These are phyloP conservation scores for Diplazon laetatorius DNA, from an alignment of 2,888 invertebrate genomes.

Conservation along the genomic window DNA sequence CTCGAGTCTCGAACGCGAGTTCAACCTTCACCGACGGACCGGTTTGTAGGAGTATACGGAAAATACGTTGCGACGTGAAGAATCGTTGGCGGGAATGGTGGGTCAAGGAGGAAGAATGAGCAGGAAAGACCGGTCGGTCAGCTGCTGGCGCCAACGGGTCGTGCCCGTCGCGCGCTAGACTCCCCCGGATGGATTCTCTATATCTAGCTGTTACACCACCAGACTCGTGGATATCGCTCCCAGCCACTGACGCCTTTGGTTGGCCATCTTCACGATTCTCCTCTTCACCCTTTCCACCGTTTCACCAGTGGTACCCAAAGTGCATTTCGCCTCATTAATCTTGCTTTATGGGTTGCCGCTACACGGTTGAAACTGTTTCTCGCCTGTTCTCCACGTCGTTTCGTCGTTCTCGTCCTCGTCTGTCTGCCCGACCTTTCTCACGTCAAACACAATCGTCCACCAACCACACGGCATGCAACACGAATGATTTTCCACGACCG, in stretches of 20 bases:
- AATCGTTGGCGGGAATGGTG: conserved; percentile 28
- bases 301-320: conserved; percentile 61
- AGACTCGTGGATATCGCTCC: conserved; percentile 47
- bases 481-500: conserved; percentile 6
- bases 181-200: conserved; percentile 37
- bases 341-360: conserved; percentile 73
- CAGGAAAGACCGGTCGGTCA: conserved; percentile 70
- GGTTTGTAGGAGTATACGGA: conserved; percentile 29
- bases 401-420: conserved; percentile 18
- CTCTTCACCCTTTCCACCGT: conserved; percentile 31
- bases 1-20: conserved; percentile 31
- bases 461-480: neutral
- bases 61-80: conserved; percentile 16
- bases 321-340: conserved; percentile 77
- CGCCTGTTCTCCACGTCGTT: conserved; percentile 27
- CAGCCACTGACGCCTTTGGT: conserved; percentile 51
- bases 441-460: neutral
- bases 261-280: conserved; percentile 52
- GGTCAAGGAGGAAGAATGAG: conserved; percentile 27
- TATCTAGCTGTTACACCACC: conserved; percentile 12
- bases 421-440: conserved; percentile 11
- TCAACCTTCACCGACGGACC: conserved; percentile 35
- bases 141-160: conserved; percentile 74
- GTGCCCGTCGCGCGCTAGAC: conserved; percentile 56
- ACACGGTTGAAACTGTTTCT: conserved; percentile 71